Base-by-base conservation (phyloP, 64 coral and sea anemone genomes). In the Porites lutea region DNA sequence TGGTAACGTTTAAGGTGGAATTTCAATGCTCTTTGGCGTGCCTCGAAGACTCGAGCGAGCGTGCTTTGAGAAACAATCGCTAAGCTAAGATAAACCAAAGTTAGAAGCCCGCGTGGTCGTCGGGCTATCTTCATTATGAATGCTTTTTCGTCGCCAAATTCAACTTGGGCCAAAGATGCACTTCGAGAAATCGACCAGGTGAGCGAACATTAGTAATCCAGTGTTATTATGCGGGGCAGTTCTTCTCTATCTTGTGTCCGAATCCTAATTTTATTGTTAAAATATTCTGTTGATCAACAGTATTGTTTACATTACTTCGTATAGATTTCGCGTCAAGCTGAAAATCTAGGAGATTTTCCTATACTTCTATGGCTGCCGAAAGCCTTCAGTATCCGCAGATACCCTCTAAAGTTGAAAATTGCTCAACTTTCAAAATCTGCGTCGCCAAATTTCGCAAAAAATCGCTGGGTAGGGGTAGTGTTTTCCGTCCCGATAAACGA, bases 131-230 rank as follows among this genome's bases (percentile, higher is more conserved):
- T 51, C 22, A 16, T 11, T 68, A 84, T 84, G 81, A 84, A 60
- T 63, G 47, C 18, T 84, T 84, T 52, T 52, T 15, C 44, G 63
- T 37, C 63, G 10, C 48, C 58, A 43, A 84, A 65, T 70, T 84
- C 48, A 37, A 82, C 68, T 83, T 91, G 89, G 89, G 89, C 89
- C 18, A 60, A 59, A 74, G 89, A 91, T 49, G 69, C 21, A n/a
- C 79, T 91, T 62, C 89, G 59, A 84, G 79, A 91, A 19, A 91
- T 91, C 69, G 79, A 91, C 7, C 66, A 91, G 89, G 89, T 91
- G 19, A 2, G 68, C 23, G 15, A 52, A 48, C 6, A 91, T 71
- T 90, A 52, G 44, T 71, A 80, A 71, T 68, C 53, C 88, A 55
- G 45, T 16, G 53, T 50, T 90, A 71, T 71, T 54, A 13, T 55